A percentile compares a stretch with the other conserved stretches of the same genome.
Conservation (phyloP, 1,140 invertebrate genomes). For the Brachionus calyciflorus region DNA sequence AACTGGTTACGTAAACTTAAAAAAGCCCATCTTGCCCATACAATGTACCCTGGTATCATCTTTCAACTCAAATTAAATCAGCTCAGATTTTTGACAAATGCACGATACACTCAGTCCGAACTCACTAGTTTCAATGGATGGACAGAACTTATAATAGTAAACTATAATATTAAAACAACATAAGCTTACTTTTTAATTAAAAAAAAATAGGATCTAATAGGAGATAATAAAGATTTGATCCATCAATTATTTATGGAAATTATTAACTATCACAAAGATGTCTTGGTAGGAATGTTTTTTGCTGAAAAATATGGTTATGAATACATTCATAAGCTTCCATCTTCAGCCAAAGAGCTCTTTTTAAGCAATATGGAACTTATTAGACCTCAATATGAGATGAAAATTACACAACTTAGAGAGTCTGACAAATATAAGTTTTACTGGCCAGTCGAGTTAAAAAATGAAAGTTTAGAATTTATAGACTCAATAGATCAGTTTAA, state of each 20-base stretch:
- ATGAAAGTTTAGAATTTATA: neutral
- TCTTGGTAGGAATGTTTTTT: neutral
- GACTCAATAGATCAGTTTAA: neutral
- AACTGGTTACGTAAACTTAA: conserved; percentile 22
- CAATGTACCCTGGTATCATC: conserved; percentile 8
- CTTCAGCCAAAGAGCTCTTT: conserved; percentile 9
- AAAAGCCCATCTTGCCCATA: neutral
- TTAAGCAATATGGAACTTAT: neutral
- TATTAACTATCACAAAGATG: conserved; percentile 32
- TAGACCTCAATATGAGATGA: neutral
- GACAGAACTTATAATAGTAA: conserved; percentile 33
- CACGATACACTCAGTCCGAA: conserved; percentile 23
- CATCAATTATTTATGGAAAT: conserved; percentile 18
- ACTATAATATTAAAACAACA: neutral
- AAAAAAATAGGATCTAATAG: neutral
- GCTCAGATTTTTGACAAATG: conserved; percentile 32
- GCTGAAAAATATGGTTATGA: neutral
- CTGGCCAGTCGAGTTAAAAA: neutral
- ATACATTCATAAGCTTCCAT: neutral
- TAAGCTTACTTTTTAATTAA: neutral
- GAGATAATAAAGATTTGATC: conserved; percentile 31
- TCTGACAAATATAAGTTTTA: conserved; percentile 5
- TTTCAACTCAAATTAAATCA: conserved; percentile 21
- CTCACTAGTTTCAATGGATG: conserved; percentile 22
- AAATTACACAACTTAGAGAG: conserved; percentile 4